These are phyloP conservation scores for Hassar affinis DNA, from an alignment of 2,113 vertebrate genomes.

Conservation along the genomic window DNA sequence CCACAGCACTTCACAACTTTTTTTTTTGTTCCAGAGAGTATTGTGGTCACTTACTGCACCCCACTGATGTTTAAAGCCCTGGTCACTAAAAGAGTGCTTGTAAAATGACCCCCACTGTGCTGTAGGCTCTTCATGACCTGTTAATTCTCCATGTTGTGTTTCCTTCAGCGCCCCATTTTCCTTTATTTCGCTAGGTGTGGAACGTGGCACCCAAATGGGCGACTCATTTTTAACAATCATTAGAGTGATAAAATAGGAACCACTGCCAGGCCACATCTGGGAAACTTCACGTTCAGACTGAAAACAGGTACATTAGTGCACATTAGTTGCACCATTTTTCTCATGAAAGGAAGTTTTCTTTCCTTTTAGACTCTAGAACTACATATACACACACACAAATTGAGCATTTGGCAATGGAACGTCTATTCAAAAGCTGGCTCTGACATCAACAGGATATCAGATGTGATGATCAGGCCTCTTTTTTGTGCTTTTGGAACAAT, in stretches of 20 bases:
- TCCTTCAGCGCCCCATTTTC: constrained; percentile 11
- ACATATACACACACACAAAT: not conserved
- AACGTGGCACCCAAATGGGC: constrained; percentile 58
- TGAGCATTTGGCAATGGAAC: not conserved
- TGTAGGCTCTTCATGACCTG: constrained; percentile 67
- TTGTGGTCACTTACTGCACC: constrained; percentile 42
- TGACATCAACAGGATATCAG: constrained; percentile 6
- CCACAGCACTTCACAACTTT: constrained; percentile 34
- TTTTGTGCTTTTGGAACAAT: not conserved
- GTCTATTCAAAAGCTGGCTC: not conserved
- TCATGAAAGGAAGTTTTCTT: constrained; percentile 1
- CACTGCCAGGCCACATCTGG: constrained; percentile 60
- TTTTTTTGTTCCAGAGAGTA: not conserved
- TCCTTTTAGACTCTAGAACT: not conserved
- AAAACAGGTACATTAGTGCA: not conserved
- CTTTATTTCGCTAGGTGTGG: constrained; percentile 41
- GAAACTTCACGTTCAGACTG: constrained; percentile 59
- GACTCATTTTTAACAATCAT: constrained; percentile 66
- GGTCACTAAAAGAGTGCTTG: constrained; percentile 71
- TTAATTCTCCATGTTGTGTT: constrained; percentile 55
- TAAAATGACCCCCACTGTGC: constrained; percentile 71
- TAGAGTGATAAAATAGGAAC: constrained; percentile 69
- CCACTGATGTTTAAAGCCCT: constrained; percentile 72
- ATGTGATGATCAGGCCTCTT: not conserved
- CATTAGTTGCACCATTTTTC: constrained; percentile 12